phyloP scores from a whole-genome alignment of 2,888 invertebrate species.

The Cephonodes hylas region DNA sequence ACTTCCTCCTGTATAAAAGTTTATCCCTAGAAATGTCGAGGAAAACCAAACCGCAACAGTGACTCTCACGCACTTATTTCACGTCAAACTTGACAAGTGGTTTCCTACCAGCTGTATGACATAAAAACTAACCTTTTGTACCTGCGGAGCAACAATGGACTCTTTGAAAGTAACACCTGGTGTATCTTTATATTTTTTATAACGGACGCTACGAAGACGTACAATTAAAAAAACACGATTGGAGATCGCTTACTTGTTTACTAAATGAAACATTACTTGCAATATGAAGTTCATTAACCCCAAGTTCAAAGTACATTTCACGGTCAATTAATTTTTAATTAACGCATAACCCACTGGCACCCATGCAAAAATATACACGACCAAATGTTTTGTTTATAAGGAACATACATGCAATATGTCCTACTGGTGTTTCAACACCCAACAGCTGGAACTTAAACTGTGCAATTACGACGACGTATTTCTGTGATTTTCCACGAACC shows the following conservation, averaged over 20 bases:
- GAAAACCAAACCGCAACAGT: not conserved
- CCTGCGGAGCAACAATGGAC: not conserved
- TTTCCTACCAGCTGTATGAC: not conserved
- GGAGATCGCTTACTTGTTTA: not conserved
- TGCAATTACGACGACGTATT: too few species aligned
- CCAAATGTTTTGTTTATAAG: too few species aligned
- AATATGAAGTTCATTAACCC: not conserved
- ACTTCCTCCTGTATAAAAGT: not conserved
- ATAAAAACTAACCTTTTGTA: not conserved
- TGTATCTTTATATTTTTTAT: not conserved
- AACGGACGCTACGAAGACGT: not conserved
- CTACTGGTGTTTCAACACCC: too few species aligned
- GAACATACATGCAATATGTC: too few species aligned
- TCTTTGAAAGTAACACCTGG: not conserved
- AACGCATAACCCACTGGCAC: not conserved
- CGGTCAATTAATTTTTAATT: not conserved
- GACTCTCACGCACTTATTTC: not conserved
- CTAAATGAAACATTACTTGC: not conserved
- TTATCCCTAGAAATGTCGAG: too few species aligned
- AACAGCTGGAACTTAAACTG: too few species aligned
- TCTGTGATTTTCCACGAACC: too few species aligned
- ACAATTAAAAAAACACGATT: too few species aligned
- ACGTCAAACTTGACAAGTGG: not conserved
- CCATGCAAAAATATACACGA: not conserved
- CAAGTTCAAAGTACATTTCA: not conserved